Evolutionary conservation across 92 coral and sea anemone species (phyloP).

Genomic region (Muricea muricata): DNA sequence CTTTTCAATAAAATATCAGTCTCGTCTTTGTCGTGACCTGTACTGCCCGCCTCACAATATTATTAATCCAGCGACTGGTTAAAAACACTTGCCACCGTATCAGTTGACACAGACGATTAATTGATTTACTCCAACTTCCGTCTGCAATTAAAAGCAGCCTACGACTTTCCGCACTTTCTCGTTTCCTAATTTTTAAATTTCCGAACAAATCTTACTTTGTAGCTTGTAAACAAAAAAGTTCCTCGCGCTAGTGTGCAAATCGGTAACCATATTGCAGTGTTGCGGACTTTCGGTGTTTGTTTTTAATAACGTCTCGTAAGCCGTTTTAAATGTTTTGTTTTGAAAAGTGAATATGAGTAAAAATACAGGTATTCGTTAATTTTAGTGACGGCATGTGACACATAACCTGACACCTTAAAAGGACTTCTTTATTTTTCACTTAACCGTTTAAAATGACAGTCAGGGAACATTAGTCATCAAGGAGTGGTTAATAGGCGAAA

Average conservation of each 20-base stretch:
- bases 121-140: constrained; percentile 24
- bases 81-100: neutral
- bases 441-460: neutral
- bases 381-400: neutral
- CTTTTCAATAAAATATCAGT: neutral
- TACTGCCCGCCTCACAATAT: neutral
- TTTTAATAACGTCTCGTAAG: neutral
- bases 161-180: neutral
- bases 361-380: neutral
- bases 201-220: neutral
- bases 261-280: too few species aligned
- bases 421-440: neutral
- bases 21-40: neutral
- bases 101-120: constrained; percentile 2
- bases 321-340: neutral
- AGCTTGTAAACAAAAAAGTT: neutral
- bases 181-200: neutral
- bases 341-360: neutral
- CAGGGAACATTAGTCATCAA: neutral
- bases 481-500: neutral
- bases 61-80: neutral
- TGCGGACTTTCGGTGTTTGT: neutral
- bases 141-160: neutral
- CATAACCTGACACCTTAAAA: neutral
- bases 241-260: too few species aligned